phyloP scores from a whole-genome alignment of 2,797 vertebrate species.

The Lemur catta region DNA sequence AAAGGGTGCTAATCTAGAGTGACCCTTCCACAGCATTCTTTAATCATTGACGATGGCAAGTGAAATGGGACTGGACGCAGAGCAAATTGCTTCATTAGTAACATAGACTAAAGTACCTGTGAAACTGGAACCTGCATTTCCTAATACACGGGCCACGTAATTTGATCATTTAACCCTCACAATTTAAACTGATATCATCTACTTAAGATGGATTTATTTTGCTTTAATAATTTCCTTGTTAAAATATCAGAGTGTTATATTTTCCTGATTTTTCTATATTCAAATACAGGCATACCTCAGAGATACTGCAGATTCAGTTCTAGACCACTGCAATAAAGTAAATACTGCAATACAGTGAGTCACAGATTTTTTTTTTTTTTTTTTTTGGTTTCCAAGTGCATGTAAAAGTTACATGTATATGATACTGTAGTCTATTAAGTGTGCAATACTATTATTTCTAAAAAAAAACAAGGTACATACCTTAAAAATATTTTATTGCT shows the following conservation, averaged over 20 bases:
- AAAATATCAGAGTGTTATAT: neutral
- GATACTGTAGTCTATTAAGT: neutral
- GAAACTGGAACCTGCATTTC: constrained; percentile 75
- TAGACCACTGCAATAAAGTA: neutral
- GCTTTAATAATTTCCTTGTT: constrained; percentile 46
- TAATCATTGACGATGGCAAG: constrained; percentile 84
- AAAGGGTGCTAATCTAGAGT: constrained; percentile 80
- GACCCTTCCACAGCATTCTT: constrained; percentile 76
- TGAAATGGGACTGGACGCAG: constrained; percentile 84
- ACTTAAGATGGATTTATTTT: constrained; percentile 39
- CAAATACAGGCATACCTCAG: neutral
- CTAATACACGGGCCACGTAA: constrained; percentile 74
- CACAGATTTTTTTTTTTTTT: neutral
- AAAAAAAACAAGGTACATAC: neutral
- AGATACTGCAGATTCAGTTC: no score
- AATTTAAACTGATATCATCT: constrained; percentile 55
- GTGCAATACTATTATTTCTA: neutral
- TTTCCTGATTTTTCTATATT: neutral
- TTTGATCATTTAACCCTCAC: constrained; percentile 77
- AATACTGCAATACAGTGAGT: neutral
- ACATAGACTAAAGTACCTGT: constrained; percentile 74
- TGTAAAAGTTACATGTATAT: neutral
- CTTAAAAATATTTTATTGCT: neutral
- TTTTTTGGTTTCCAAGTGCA: neutral
- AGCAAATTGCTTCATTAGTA: constrained; percentile 87